Percentiles rank a stretch among this genome's conserved stretches.
phyloP scores from a whole-genome alignment of 2,113 vertebrate species.

The Zootoca vivipara region DNA sequence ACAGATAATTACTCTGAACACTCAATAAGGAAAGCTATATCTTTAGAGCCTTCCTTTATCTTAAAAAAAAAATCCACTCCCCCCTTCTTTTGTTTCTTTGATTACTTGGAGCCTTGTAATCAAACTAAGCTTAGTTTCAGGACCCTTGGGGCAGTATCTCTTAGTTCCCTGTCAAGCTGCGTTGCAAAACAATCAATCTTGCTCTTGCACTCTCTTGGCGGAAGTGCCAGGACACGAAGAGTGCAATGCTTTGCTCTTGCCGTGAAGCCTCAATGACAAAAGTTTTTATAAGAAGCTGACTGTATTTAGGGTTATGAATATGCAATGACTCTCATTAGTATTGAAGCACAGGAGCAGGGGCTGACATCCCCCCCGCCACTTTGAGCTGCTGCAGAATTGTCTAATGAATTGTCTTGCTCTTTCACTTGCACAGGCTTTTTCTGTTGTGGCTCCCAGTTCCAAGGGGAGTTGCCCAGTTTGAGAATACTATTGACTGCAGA shows the following conservation, averaged over 20 bases:
- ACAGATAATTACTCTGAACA: slow-evolving; percentile 74
- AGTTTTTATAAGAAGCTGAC: slow-evolving; percentile 84
- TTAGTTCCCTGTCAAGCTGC: slow-evolving; percentile 88
- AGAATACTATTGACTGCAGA: slow-evolving; percentile 73
- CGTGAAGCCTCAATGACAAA: slow-evolving; percentile 81
- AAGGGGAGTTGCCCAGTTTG: slow-evolving; percentile 75
- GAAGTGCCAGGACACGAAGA: slow-evolving; percentile 78
- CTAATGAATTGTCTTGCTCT: slow-evolving; percentile 86
- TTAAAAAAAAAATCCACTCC: slow-evolving; percentile 56
- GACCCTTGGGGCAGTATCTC: slow-evolving; percentile 88
- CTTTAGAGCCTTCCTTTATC: slow-evolving; percentile 72
- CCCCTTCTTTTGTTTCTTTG: slow-evolving; percentile 79
- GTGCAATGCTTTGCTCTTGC: slow-evolving; percentile 75
- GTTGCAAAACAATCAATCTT: slow-evolving; percentile 97
- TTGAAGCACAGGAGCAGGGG: slow-evolving; percentile 77
- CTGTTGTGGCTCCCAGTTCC: slow-evolving; percentile 70
- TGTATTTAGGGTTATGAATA: slow-evolving; percentile 89
- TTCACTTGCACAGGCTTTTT: slow-evolving; percentile 63
- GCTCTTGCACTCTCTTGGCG: slow-evolving; percentile 76
- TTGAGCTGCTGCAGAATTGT: slow-evolving; percentile 76
- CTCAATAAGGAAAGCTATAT: slow-evolving; percentile 59
- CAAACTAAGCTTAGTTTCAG: slow-evolving; percentile 86
- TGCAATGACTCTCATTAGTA: slow-evolving; percentile 90
- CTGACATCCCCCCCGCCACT: slow-evolving; percentile 81
- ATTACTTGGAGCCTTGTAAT: slow-evolving; percentile 90